phyloP scores from a whole-genome alignment of 2,888 invertebrate genomes.

The Euspilapteryx auroguttella region DNA sequence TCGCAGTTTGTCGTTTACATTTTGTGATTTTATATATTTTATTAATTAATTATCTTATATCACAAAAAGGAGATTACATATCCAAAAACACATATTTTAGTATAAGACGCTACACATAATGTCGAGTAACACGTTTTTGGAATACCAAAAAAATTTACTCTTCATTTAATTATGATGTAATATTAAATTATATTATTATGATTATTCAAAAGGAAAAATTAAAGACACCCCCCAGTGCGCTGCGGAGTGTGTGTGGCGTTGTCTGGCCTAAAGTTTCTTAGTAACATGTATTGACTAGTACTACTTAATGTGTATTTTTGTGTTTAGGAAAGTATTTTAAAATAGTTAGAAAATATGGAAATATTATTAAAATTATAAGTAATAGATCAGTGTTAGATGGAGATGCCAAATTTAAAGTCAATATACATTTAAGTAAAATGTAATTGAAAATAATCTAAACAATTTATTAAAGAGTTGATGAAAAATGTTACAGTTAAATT shows the following conservation, averaged over 20 bases:
- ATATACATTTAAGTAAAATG: slow-evolving; percentile 65
- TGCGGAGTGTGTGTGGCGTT: slow-evolving; percentile 37
- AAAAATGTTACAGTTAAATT: slow-evolving; percentile 59
- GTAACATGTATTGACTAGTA: slow-evolving; percentile 54
- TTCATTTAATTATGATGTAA: no score
- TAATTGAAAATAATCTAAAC: slow-evolving; percentile 56
- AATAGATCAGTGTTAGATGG: slow-evolving; percentile 59
- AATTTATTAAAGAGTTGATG: slow-evolving; percentile 54
- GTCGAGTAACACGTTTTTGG: slow-evolving; percentile 8
- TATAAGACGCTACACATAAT: slow-evolving; percentile 44
- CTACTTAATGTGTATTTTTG: slow-evolving; percentile 57
- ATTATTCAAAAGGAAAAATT: no score
- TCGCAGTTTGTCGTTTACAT: slow-evolving; percentile 39
- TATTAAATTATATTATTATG: no score
- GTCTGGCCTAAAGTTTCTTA: slow-evolving; percentile 50
- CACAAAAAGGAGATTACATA: slow-evolving; percentile 50
- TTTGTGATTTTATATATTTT: slow-evolving; percentile 15
- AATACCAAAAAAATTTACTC: no score
- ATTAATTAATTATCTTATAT: slow-evolving; percentile 15
- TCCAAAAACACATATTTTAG: slow-evolving; percentile 29
- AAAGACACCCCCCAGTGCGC: slow-evolving; percentile 2
- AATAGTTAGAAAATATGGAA: slow-evolving; percentile 52
- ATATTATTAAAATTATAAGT: slow-evolving; percentile 35
- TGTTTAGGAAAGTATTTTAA: slow-evolving; percentile 62
- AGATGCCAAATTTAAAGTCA: slow-evolving; percentile 71